Base-by-base conservation (phyloP, 2,888 invertebrate genomes). In the Rotaria macrura region DNA sequence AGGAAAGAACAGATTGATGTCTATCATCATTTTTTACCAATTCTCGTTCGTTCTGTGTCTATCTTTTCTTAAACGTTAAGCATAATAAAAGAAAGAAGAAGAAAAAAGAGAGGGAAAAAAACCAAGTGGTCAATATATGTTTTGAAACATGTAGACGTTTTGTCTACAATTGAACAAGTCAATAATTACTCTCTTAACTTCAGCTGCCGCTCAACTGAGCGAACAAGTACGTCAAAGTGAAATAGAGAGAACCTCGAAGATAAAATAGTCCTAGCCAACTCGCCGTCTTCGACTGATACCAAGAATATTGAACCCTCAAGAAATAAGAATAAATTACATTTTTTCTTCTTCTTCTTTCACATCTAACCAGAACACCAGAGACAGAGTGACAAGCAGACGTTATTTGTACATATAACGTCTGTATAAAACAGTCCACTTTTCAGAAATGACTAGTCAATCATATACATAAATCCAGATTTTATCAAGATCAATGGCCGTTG, bases 121-220 rank as follows among this genome's bases (percentile, higher is more conserved):
- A 25, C 23, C 0, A 9, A 54, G 5, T 57, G n/a, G 55, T 57
- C n/a, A 57, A 10, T 57, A 29, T 57, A 12, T 57, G n/a, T 57
- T 57, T 57, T 57, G 55, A 57, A 57, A 57, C 55, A 57, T 57
- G 29, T 57, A 57, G 55, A 57, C 55, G 55, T 6, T 57, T 57
- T 57, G 55, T 57, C 55, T 57, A n/a, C 55, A 57, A 57, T 57
- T 57, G 55, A 57, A 29, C n/a, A 57, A 57, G 55, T 57, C 55
- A 57, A 57, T 57, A 57, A 57, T 57, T n/a, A 57, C 55, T 57
- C 55, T 57, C 55, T 57, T 57, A 57, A 57, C 55, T 57, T 57
- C 55, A 57, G 55, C 55, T 57, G 55, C 55, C n/a, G 55, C 25
- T 57, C n/a, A 57, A 57, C n/a, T 20, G n/a, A 57, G 25, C 12